A percentile compares a stretch with the other conserved stretches of the same genome.
Conservation (phyloP, 1,140 invertebrate species). For the Yoshiicerus persimilis region DNA sequence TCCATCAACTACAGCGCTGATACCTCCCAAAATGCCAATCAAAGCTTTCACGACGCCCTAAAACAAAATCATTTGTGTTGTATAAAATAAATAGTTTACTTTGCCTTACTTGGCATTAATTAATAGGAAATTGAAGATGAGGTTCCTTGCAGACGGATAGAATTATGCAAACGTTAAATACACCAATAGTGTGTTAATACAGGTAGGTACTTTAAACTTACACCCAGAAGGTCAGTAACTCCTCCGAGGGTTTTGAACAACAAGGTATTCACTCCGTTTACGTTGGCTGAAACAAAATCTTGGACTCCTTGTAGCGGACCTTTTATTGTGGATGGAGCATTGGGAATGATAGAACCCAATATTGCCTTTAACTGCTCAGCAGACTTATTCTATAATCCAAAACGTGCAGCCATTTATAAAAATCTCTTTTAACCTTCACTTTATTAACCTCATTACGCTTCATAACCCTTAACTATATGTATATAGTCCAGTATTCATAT, state of each 20-base stretch:
- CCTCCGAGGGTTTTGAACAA: not conserved
- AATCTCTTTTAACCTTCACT: too few relatives aligned
- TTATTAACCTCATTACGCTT: too few relatives aligned
- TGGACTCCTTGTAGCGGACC: conserved; percentile 24
- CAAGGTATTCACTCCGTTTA: conserved; percentile 36
- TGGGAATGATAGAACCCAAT: conserved; percentile 21
- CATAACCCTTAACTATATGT: too few relatives aligned
- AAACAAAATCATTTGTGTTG: not conserved
- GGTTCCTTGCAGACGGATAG: too few relatives aligned
- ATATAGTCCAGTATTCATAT: too few relatives aligned
- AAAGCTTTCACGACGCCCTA: conserved; percentile 34
- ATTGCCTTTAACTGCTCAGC: conserved; percentile 33
- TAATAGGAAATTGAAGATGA: too few relatives aligned
- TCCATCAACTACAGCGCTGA: conserved; percentile 27
- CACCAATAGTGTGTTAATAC: not conserved
- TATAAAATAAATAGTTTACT: too few relatives aligned
- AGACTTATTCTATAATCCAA: conserved; percentile 8
- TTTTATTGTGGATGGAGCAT: not conserved
- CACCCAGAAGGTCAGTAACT: conserved; percentile 30
- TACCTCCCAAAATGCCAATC: conserved; percentile 26
- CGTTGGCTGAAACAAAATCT: conserved; percentile 30
- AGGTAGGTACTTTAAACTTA: not conserved
- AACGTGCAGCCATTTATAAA: too few relatives aligned
- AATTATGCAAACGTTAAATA: not conserved
- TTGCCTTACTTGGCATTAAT: too few relatives aligned